Conservation (phyloP, 1,140 invertebrate genomes). For the Triops longicaudatus region DNA sequence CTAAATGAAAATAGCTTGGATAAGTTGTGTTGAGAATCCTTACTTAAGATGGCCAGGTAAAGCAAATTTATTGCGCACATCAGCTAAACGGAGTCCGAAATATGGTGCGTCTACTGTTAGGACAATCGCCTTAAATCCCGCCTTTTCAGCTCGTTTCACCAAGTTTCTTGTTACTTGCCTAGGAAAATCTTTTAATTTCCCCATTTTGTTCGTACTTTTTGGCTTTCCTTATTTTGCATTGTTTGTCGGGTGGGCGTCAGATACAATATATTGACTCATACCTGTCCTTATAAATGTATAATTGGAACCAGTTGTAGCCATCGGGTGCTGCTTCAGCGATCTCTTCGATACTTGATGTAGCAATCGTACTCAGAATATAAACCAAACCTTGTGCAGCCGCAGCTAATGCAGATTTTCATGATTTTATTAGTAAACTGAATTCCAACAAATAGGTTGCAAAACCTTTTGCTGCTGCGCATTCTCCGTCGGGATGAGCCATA, state of each 20-base stretch:
- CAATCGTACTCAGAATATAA: slow-evolving; percentile 45
- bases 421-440: neutral
- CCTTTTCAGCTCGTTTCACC: slow-evolving; percentile 66
- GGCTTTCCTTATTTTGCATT: too few relatives aligned
- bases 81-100: slow-evolving; percentile 69
- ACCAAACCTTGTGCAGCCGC: slow-evolving; percentile 38
- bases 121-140: slow-evolving; percentile 77
- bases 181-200: slow-evolving; percentile 16
- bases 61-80: slow-evolving; percentile 73
- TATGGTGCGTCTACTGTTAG: slow-evolving; percentile 83
- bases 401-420: slow-evolving; percentile 39
- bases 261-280: slow-evolving; percentile 21
- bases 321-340: slow-evolving; percentile 39
- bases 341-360: slow-evolving; percentile 46
- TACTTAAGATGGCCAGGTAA: slow-evolving; percentile 48
- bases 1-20: too few relatives aligned
- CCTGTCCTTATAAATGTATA: slow-evolving; percentile 47
- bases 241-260: neutral
- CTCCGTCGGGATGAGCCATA: slow-evolving; percentile 85
- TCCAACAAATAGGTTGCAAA: slow-evolving; percentile 21
- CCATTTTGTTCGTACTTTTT: too few relatives aligned
- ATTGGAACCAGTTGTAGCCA: slow-evolving; percentile 41
- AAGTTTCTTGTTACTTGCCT: slow-evolving; percentile 63
- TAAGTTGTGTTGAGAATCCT: neutral
- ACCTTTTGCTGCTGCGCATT: slow-evolving; percentile 76